Evolutionary conservation across 2,888 invertebrate genomes (phyloP).

Genomic region (Leptopterna dolabrata): DNA sequence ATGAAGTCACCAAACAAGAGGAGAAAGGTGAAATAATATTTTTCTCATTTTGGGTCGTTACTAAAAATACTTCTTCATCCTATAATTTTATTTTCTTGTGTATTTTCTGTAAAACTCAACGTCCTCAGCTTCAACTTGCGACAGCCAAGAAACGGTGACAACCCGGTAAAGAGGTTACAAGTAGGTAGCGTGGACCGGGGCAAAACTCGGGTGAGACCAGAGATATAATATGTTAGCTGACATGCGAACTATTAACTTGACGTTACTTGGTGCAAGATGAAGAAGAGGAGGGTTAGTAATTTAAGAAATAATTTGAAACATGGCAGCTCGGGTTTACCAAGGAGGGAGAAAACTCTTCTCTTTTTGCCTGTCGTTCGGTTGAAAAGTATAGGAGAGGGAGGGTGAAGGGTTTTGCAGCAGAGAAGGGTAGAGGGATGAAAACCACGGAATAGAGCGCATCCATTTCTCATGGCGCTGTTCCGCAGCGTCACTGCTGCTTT

Average conservation of each 20-base stretch:
- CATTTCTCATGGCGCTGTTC: constrained; percentile 36
- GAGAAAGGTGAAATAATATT: too few species aligned
- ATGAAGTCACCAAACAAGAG: too few species aligned
- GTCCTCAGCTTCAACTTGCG: too few species aligned
- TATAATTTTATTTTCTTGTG: too few species aligned
- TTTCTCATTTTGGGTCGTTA: too few species aligned
- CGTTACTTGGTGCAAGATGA: background rate
- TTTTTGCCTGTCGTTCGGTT: background rate
- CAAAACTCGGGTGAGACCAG: background rate
- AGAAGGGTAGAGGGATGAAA: background rate
- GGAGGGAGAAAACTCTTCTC: background rate
- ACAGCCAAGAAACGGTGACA: background rate
- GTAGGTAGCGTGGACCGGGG: background rate
- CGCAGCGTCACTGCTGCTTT: background rate
- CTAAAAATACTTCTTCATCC: too few species aligned
- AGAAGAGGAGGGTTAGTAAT: constrained; percentile 37
- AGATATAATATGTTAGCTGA: constrained; percentile 45
- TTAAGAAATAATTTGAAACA: constrained; percentile 49
- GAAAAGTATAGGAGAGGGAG: too few species aligned
- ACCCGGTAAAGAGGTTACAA: background rate
- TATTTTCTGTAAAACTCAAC: too few species aligned
- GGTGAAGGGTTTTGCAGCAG: too few species aligned
- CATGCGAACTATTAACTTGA: constrained; percentile 49
- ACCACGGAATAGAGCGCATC: background rate
- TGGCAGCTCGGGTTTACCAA: constrained; percentile 13